Conservation (phyloP, 2,113 vertebrate genomes). For the Albula goreensis region DNA sequence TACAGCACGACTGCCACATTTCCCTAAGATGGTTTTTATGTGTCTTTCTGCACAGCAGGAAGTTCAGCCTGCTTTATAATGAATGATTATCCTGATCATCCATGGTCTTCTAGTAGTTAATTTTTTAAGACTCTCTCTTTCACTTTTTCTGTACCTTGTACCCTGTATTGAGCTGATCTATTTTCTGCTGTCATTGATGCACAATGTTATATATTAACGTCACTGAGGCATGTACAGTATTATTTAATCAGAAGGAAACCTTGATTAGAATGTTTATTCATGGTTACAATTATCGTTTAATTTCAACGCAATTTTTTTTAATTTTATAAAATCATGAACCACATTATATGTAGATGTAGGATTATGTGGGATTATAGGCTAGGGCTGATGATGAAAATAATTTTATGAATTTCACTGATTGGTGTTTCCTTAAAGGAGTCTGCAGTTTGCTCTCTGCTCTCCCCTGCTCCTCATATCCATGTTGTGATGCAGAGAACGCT, state of each 20-base stretch:
- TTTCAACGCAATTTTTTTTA: not conserved
- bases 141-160: not conserved
- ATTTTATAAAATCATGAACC: not conserved
- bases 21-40: not conserved
- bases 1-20: not conserved
- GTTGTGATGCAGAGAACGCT: not conserved
- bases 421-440: not conserved
- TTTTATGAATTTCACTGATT: not conserved
- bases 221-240: not conserved
- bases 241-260: not conserved
- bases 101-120: conserved; percentile 2
- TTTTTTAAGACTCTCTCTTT: conserved; percentile 1
- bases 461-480: not conserved
- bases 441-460: not conserved
- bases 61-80: not conserved
- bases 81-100: not conserved
- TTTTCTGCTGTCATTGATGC: not conserved
- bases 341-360: not conserved
- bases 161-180: too few species aligned
- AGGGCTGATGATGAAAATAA: not conserved
- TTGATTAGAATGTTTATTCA: not conserved
- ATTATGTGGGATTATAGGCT: not conserved
- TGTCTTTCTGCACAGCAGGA: not conserved
- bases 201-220: not conserved
- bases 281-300: not conserved